A percentile compares a stretch with the other conserved stretches of the same genome.
Evolutionary conservation across 2,797 vertebrate species (phyloP).

Genomic region (Myotis pilosus): DNA sequence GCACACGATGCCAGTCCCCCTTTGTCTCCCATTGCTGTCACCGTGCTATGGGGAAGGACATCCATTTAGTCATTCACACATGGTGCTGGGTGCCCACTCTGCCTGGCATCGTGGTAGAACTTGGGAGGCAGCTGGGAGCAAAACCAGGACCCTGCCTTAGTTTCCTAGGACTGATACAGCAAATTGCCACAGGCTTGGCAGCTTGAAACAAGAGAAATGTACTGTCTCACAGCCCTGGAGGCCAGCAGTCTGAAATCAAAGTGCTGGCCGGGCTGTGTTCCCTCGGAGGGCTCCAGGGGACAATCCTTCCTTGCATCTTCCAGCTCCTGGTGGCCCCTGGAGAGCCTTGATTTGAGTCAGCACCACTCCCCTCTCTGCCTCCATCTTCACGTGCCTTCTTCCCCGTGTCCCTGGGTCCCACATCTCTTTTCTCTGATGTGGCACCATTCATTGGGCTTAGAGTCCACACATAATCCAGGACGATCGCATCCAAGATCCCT

Average conservation of each 20-base stretch:
- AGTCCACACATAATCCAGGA: neutral
- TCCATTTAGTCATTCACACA: accelerated
- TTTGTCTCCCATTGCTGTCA: neutral
- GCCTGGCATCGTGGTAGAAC: too few species aligned
- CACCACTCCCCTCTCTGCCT: too few species aligned
- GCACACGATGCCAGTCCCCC: neutral
- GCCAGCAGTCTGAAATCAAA: neutral
- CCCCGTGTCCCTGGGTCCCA: neutral
- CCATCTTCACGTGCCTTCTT: neutral
- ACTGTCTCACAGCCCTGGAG: neutral
- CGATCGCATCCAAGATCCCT: neutral
- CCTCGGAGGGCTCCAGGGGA: neutral
- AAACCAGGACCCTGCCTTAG: neutral
- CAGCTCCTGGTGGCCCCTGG: neutral
- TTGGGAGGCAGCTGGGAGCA: neutral
- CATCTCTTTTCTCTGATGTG: neutral
- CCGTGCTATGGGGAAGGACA: neutral
- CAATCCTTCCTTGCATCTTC: neutral
- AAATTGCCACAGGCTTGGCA: neutral
- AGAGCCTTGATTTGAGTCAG: neutral
- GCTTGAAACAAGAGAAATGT: neutral
- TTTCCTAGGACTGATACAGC: neutral
- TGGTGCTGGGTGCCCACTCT: neutral
- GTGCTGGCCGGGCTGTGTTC: accelerated
- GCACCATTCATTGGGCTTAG: neutral